phyloP scores from a whole-genome alignment of 2,113 vertebrate genomes.

The Platycercus adscitus region DNA sequence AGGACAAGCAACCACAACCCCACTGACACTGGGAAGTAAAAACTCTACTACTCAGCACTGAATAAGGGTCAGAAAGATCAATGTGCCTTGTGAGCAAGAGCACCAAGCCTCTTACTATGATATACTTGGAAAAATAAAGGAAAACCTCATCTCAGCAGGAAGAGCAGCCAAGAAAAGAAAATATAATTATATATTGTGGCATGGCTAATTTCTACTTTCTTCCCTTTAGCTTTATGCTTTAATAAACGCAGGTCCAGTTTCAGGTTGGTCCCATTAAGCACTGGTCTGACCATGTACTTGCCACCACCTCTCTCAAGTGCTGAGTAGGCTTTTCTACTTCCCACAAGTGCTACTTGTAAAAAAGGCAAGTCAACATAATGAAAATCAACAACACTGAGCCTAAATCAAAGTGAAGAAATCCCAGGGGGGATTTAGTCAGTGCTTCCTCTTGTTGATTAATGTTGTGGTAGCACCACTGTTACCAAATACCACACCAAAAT shows the following conservation, averaged over 20 bases:
- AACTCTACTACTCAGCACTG: neutral
- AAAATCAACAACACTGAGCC: neutral
- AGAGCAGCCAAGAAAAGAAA: neutral
- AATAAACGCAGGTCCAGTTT: neutral
- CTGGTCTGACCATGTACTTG: neutral
- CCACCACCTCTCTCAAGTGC: neutral
- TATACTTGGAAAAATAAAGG: neutral
- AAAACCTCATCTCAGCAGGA: neutral
- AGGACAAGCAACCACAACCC: neutral
- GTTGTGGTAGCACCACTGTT: neutral
- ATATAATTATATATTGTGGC: neutral
- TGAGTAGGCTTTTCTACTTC: neutral
- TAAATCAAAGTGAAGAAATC: slow-evolving; percentile 14
- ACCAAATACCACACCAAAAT: neutral
- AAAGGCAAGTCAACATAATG: neutral
- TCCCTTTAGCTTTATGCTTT: neutral
- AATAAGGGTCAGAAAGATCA: neutral
- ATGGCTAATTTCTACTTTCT: neutral
- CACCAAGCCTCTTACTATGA: neutral
- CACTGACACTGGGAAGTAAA: neutral
- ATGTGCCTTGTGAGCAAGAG: neutral
- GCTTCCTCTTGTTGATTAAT: neutral
- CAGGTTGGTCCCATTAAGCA: neutral
- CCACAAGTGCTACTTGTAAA: neutral
- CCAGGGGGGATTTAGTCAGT: neutral